phyloP scores from a whole-genome alignment of 2,888 invertebrate species.

The Acleris cristana region DNA sequence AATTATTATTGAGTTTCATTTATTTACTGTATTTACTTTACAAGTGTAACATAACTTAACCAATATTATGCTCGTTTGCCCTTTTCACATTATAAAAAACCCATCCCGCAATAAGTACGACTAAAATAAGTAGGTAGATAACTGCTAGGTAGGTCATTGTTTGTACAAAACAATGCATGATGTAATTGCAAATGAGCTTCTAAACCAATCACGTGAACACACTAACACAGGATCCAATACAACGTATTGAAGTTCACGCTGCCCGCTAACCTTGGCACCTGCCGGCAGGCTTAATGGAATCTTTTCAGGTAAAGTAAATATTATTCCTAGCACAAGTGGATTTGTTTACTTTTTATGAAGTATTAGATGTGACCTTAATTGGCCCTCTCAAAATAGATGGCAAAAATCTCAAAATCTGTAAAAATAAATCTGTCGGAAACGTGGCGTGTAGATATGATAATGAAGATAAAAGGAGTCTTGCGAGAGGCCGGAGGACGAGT shows the following conservation, averaged over 20 bases:
- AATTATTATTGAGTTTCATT: too few relatives aligned
- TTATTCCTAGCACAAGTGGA: slow-evolving; percentile 38
- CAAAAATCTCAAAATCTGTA: too few relatives aligned
- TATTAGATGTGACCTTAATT: slow-evolving; percentile 29
- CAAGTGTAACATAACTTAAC: too few relatives aligned
- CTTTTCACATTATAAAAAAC: too few relatives aligned
- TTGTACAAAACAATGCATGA: slow-evolving; percentile 22
- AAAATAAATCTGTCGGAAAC: slow-evolving; percentile 25
- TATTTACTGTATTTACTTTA: too few relatives aligned
- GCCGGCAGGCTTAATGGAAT: slow-evolving; percentile 32
- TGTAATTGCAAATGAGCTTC: slow-evolving; percentile 18
- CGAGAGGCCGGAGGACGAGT: slow-evolving; percentile 6
- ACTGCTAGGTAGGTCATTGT: neutral
- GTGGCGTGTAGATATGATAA: slow-evolving; percentile 22
- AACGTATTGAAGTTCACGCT: slow-evolving; percentile 18
- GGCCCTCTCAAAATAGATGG: slow-evolving; percentile 20
- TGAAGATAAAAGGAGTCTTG: slow-evolving; percentile 25
- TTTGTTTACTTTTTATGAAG: slow-evolving; percentile 42
- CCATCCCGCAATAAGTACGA: too few relatives aligned
- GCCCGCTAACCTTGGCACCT: slow-evolving; percentile 33
- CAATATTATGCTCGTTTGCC: too few relatives aligned
- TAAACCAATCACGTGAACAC: slow-evolving; percentile 28
- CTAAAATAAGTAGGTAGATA: too few relatives aligned
- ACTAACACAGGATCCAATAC: slow-evolving; percentile 7
- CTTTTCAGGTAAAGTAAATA: slow-evolving; percentile 42